Percentiles rank a stretch among this genome's conserved stretches.
phyloP scores from a whole-genome alignment of 2,888 invertebrate genomes.

The Leptarthrus brevirostris region DNA sequence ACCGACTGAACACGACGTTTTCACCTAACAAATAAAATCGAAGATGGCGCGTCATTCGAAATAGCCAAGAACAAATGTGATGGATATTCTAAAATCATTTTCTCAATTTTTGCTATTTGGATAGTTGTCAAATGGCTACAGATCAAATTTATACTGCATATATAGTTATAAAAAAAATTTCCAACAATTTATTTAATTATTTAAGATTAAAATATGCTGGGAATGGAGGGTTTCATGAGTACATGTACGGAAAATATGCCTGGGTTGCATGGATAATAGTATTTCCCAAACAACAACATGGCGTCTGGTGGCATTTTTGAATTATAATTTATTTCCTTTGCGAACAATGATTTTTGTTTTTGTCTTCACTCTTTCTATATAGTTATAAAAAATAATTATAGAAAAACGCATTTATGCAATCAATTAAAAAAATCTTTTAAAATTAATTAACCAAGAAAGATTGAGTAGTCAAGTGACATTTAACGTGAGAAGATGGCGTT shows the following conservation, averaged over 20 bases:
- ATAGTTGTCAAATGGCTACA: constrained; percentile 13
- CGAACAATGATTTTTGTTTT: no score
- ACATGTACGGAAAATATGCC: constrained; percentile 67
- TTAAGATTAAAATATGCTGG: constrained; percentile 59
- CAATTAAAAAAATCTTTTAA: no score
- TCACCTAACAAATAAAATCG: constrained; percentile 76
- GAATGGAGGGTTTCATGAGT: constrained; percentile 78
- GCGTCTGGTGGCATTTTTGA: constrained; percentile 67
- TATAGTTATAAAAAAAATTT: constrained; percentile 54
- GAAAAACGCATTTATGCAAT: no score
- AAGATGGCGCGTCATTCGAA: constrained; percentile 75
- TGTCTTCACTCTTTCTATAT: no score
- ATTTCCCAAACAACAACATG: constrained; percentile 59
- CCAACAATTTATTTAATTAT: no score
- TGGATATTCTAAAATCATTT: constrained; percentile 57
- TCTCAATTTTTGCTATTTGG: neutral
- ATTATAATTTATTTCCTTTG: constrained; percentile 48
- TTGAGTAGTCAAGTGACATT: no score
- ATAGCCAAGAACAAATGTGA: constrained; percentile 51
- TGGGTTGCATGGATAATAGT: constrained; percentile 65
- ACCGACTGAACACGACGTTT: constrained; percentile 73
- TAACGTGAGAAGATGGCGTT: no score
- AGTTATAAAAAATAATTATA: no score
- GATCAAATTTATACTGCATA: constrained; percentile 53
- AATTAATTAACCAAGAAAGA: no score